phyloP scores from a whole-genome alignment of 2,888 invertebrate genomes.

The Drosophila antonietae region DNA sequence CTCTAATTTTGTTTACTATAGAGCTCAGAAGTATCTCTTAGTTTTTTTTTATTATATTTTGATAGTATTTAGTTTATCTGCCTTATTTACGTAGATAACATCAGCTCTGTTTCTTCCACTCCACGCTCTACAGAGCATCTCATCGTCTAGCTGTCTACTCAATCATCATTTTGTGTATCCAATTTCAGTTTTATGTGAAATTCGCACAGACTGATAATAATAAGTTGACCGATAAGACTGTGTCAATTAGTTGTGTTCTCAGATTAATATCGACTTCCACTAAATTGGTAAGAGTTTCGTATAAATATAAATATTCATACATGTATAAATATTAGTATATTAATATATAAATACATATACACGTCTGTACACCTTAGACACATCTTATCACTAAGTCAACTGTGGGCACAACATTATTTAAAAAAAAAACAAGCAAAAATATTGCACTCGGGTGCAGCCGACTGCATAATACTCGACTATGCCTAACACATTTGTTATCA shows the following conservation, averaged over 20 bases:
- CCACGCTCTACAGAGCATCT: background rate
- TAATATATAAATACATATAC: background rate
- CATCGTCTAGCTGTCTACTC: background rate
- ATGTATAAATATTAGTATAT: background rate
- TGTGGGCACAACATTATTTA: constrained; percentile 11
- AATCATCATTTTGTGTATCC: background rate
- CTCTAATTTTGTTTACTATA: background rate
- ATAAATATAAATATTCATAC: constrained; percentile 1
- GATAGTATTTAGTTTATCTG: background rate
- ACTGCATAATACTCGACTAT: background rate
- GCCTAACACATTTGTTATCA: background rate
- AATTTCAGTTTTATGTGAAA: background rate
- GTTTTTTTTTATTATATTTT: background rate
- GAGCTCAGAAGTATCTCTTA: background rate
- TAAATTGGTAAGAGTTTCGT: background rate
- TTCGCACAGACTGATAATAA: background rate
- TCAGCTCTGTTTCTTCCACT: too few relatives aligned
- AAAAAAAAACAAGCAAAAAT: background rate
- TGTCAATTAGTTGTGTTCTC: background rate
- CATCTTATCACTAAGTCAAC: constrained; percentile 43
- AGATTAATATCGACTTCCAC: background rate
- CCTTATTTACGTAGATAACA: background rate
- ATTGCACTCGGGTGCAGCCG: background rate
- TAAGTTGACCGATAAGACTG: constrained; percentile 13
- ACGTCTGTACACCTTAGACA: background rate